A percentile compares a stretch with the other conserved stretches of the same genome.
These are phyloP conservation scores for Oscheius onirici DNA, from an alignment of 2,888 invertebrate species.

Conservation along the genomic window DNA sequence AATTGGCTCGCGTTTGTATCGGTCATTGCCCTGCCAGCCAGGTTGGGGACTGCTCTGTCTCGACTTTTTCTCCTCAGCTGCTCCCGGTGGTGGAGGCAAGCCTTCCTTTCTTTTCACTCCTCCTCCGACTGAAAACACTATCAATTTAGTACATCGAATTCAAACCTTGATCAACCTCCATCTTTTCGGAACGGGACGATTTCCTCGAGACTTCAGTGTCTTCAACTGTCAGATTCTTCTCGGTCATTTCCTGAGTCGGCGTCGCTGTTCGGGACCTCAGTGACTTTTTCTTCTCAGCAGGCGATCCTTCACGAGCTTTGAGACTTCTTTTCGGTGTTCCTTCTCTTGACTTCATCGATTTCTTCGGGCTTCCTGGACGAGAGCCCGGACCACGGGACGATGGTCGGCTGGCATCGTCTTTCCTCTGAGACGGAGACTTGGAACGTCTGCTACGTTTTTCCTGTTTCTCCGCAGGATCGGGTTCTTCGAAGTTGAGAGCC, in stretches of 20 bases:
- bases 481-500: slow-evolving; percentile 88
- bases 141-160: background rate
- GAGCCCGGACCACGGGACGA: slow-evolving; percentile 55
- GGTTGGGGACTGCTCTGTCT: slow-evolving; percentile 47
- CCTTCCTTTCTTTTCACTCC: slow-evolving; percentile 50
- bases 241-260: slow-evolving; percentile 61
- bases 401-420: slow-evolving; percentile 52
- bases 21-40: slow-evolving; percentile 40
- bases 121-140: slow-evolving; percentile 10
- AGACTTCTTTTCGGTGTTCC: slow-evolving; percentile 50
- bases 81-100: slow-evolving; percentile 40
- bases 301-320: slow-evolving; percentile 69
- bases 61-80: slow-evolving; percentile 54
- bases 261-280: slow-evolving; percentile 64
- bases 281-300: slow-evolving; percentile 67
- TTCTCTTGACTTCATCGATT: slow-evolving; percentile 52
- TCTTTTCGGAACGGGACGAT: slow-evolving; percentile 50
- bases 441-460: slow-evolving; percentile 40
- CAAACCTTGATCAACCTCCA: slow-evolving; percentile 48
- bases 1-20: slow-evolving; percentile 64
- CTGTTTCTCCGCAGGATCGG: slow-evolving; percentile 58
- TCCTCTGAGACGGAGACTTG: slow-evolving; percentile 41
- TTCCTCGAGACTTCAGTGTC: slow-evolving; percentile 15
- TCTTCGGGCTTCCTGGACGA: slow-evolving; percentile 53
- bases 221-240: slow-evolving; percentile 36